These are phyloP conservation scores for Chrysocyon brachyurus DNA, from an alignment of 2,797 vertebrate species.

Conservation along the genomic window DNA sequence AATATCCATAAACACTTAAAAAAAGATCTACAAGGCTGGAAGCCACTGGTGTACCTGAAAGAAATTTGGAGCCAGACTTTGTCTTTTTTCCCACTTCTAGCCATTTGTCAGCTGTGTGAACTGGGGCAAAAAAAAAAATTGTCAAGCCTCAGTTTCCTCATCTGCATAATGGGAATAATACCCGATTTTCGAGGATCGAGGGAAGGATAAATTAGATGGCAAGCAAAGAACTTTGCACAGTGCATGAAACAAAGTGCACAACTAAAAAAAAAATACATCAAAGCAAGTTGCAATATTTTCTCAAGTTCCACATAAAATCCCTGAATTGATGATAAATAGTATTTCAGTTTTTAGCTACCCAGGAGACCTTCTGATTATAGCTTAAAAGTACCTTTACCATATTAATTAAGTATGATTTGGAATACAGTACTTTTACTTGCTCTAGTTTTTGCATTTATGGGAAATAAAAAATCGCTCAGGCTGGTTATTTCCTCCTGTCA, in stretches of 20 bases:
- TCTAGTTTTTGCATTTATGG: slow-evolving; percentile 31
- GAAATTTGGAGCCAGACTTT: neutral
- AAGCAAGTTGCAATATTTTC: slow-evolving; percentile 43
- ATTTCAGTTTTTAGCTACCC: slow-evolving; percentile 10
- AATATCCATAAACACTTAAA: neutral
- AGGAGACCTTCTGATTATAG: neutral
- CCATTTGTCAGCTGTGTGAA: neutral
- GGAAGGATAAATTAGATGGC: neutral
- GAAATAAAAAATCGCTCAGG: slow-evolving; percentile 16
- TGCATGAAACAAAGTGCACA: neutral
- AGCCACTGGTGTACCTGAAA: neutral
- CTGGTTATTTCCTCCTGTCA: neutral
- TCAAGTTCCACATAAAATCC: slow-evolving; percentile 34
- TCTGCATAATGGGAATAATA: neutral
- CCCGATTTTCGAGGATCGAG: neutral
- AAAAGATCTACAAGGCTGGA: neutral
- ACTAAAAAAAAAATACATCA: neutral
- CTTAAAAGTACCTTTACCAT: neutral
- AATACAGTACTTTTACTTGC: neutral
- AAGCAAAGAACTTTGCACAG: neutral
- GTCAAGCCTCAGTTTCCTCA: neutral
- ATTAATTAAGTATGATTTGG: slow-evolving; percentile 30
- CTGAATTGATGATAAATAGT: slow-evolving; percentile 26
- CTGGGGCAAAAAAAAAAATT: neutral
- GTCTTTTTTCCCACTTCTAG: neutral